Evolutionary conservation across 30 jellyfish, hydroid and myxozoan species (phyloP), one percentile per base, ranked within the genome.

Genomic region (Turritopsis rubra): DNA sequence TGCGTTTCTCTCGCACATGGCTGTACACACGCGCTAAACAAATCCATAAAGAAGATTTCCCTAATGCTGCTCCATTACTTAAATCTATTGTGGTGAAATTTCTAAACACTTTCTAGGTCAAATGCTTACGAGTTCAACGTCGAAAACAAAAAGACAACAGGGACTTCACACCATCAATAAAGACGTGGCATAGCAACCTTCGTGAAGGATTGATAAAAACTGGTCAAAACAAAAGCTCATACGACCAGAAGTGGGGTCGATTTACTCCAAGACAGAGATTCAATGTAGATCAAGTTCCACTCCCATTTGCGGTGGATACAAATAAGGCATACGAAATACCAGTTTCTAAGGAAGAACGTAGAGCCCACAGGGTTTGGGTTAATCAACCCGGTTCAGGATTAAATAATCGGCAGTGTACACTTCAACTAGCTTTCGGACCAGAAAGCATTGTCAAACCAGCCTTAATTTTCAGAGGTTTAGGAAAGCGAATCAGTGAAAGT

Each of bases 211-310:
- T 84, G 31, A 75, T 84, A 18, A 84, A 84, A 75, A 16, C 90
- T 28, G 90, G 68, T 16, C 25, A 31, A 22, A 3, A 24, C 75
- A 75, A 73, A 29, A 26, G 84, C 22, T 21, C 89, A 16, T 84
- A 75, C 84, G 90, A 84, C 54, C 21, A 25, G 21, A 84, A 84
- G 65, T 84, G 89, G 89, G 90, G 89, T 17, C 79, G 90, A 17
- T 84, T 84, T 52, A 53, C 53, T 18, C 89, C 92, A 22, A 26
- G 31, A 7, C 17, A 25, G 21, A 85, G 90, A 85, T 27, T 52
- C 26, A 85, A 85, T 79, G 92, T 85, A 16, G 92, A 85, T 78
- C 91, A 85, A 85, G 68, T 79, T 9, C 92, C 92, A 72, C 85
- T 85, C n/a, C 74, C 85, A 22, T 85, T 79, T 30, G 92, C 65